A percentile compares a stretch with the other conserved stretches of the same genome.
phyloP scores from a whole-genome alignment of 2,888 invertebrate species.

The Pheosia tremula region DNA sequence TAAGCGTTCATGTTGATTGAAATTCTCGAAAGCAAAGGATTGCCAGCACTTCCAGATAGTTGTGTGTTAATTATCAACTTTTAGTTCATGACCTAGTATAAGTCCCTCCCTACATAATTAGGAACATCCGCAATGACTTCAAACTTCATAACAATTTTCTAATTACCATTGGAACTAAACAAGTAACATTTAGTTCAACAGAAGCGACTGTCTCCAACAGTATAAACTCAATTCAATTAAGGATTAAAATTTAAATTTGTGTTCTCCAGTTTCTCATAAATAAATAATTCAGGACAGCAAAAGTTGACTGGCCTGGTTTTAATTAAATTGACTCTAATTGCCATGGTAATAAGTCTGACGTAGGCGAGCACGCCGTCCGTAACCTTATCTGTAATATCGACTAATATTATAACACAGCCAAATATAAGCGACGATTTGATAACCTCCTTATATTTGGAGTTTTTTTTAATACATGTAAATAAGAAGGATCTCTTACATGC shows the following conservation, averaged over 20 bases:
- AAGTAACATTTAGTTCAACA: background rate
- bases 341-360: background rate
- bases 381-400: too few relatives aligned
- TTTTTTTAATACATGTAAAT: too few relatives aligned
- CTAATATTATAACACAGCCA: too few relatives aligned
- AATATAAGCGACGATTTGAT: too few relatives aligned
- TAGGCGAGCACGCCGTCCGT: background rate
- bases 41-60: background rate
- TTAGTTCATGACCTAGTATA: too few relatives aligned
- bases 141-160: background rate
- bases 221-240: slow-evolving; percentile 1
- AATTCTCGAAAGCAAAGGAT: background rate
- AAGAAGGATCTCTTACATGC: too few relatives aligned
- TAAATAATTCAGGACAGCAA: slow-evolving; percentile 2
- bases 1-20: background rate
- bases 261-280: slow-evolving; percentile 1
- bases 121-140: background rate
- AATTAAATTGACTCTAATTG: slow-evolving; percentile 5
- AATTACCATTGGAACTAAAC: background rate
- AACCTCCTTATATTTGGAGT: too few relatives aligned
- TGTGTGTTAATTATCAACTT: background rate
- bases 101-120: too few relatives aligned
- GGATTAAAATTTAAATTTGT: background rate
- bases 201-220: background rate
- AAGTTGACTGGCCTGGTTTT: slow-evolving; percentile 3